Evolutionary conservation across 2,113 vertebrate genomes (phyloP), one percentile per base, ranked within the genome.

Genomic region (Lophotis ruficrista): DNA sequence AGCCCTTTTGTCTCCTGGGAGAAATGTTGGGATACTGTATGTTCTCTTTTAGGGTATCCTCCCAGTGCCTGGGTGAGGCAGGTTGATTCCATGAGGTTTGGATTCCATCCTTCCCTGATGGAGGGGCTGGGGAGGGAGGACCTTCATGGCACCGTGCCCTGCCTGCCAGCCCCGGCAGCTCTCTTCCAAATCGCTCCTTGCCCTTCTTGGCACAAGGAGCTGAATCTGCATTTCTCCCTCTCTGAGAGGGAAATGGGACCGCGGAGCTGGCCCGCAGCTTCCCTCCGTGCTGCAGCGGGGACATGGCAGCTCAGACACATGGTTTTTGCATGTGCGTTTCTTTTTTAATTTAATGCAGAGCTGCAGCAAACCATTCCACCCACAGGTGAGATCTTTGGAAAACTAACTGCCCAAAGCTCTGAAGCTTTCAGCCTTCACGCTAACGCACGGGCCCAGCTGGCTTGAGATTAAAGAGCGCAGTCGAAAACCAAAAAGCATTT

Each of bases 361-460:
- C 89, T 73, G 84, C 89, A 87, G 83, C 89, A 70, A 85, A 47
- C 60, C 88, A 1, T 97, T 97, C 96, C 94, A 85, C 84, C 92
- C 83, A n/a, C 94, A 96, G 97, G 96, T 97, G 97, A 96, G 96
- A 96, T 85, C 91, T 90, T 68, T 96, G 95, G 96, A 97, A 96
- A 97, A 91, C 53, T 54, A 68, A 78, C 87, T 89, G 94, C 92
- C 87, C 96, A 96, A 79, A 97, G 96, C 95, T 95, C 95, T 69
- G 95, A 24, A 91, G 93, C 96, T 97, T 89, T 90, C 95, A 96
- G 95, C 89, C 94, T 95, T 96, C 95, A 90, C 54, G 9, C 90
- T 93, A 96, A 94, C 57, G 69, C 95, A 96, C n/a, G 72, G 90
- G 95, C 96, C 95, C 97, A 97, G 96, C 97, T 97, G 97, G 97